Evolutionary conservation across 2,113 vertebrate species (phyloP).

Genomic region (Clarias magur): DNA sequence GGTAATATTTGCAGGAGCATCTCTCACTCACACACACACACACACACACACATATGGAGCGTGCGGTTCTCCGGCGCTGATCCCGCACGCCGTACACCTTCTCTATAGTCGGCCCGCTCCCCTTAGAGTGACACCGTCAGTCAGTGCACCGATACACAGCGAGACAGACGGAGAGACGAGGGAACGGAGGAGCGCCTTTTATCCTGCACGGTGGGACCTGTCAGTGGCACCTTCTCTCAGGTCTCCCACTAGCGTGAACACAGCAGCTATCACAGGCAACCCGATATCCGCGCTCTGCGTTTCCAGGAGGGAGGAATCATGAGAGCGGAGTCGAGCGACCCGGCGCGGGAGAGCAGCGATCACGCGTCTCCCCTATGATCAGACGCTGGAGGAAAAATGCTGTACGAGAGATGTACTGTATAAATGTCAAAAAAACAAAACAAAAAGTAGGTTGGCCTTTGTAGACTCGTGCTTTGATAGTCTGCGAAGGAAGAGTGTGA

Average conservation of each 20-base stretch:
- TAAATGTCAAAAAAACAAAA: slow-evolving; percentile 28
- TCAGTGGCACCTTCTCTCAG: slow-evolving; percentile 56
- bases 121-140: slow-evolving; percentile 57
- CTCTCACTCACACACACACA: not conserved
- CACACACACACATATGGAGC: too few species aligned
- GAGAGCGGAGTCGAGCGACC: slow-evolving; percentile 24
- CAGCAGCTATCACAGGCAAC: slow-evolving; percentile 56
- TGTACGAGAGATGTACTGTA: slow-evolving; percentile 28
- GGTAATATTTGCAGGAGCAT: slow-evolving; percentile 54
- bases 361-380: slow-evolving; percentile 42
- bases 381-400: slow-evolving; percentile 33
- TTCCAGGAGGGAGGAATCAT: slow-evolving; percentile 48
- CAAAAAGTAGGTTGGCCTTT: slow-evolving; percentile 41
- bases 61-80: slow-evolving; percentile 45
- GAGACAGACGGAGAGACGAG: slow-evolving; percentile 16
- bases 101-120: slow-evolving; percentile 48
- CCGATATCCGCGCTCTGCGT: slow-evolving; percentile 50
- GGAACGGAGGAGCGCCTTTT: slow-evolving; percentile 53
- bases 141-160: slow-evolving; percentile 37
- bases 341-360: slow-evolving; percentile 44
- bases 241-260: slow-evolving; percentile 55
- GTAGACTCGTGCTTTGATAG: slow-evolving; percentile 43
- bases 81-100: slow-evolving; percentile 47
- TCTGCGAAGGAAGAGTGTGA: slow-evolving; percentile 13
- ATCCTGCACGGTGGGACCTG: slow-evolving; percentile 59